These are phyloP conservation scores for Turritopsis rubra DNA, from an alignment of 30 jellyfish, hydroid and myxozoan species.

Conservation along the genomic window DNA sequence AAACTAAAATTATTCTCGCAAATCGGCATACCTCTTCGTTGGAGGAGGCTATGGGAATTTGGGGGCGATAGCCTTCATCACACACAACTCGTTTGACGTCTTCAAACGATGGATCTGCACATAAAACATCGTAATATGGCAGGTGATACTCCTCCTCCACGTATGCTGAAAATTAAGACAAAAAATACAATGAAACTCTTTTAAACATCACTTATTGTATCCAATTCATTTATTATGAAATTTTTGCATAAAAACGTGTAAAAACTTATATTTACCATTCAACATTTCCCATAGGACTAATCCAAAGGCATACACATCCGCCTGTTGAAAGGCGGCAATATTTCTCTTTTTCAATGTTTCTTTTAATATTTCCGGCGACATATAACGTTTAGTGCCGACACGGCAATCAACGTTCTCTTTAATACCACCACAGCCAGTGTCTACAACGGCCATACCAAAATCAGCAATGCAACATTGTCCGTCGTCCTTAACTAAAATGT, in stretches of 20 bases:
- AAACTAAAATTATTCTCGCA: too few relatives aligned
- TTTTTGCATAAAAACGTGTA: too few relatives aligned
- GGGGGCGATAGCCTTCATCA: slow-evolving; percentile 68
- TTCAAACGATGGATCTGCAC: slow-evolving; percentile 92
- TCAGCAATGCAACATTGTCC: slow-evolving; percentile 93
- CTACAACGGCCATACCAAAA: slow-evolving; percentile 79
- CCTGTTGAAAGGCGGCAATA: slow-evolving; percentile 79
- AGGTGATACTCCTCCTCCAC: slow-evolving; percentile 96
- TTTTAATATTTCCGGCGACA: slow-evolving; percentile 86
- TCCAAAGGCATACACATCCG: slow-evolving; percentile 84
- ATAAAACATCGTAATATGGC: slow-evolving; percentile 79
- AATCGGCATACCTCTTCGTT: slow-evolving; percentile 65
- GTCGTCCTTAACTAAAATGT: slow-evolving; percentile 63
- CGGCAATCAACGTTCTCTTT: slow-evolving; percentile 44
- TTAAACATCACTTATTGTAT: too few relatives aligned
- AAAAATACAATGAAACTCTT: too few relatives aligned
- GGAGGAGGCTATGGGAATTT: slow-evolving; percentile 64
- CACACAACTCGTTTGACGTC: slow-evolving; percentile 66
- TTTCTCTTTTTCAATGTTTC: slow-evolving; percentile 44
- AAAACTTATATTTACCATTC: too few relatives aligned
- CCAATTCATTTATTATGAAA: too few relatives aligned
- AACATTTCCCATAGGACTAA: slow-evolving; percentile 94
- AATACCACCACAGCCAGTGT: slow-evolving; percentile 38
- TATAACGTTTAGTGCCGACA: slow-evolving; percentile 86
- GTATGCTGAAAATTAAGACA: slow-evolving; percentile 40